These are phyloP conservation scores for Hemichromis elongatus DNA, from an alignment of 2,113 vertebrate species.

Conservation along the genomic window DNA sequence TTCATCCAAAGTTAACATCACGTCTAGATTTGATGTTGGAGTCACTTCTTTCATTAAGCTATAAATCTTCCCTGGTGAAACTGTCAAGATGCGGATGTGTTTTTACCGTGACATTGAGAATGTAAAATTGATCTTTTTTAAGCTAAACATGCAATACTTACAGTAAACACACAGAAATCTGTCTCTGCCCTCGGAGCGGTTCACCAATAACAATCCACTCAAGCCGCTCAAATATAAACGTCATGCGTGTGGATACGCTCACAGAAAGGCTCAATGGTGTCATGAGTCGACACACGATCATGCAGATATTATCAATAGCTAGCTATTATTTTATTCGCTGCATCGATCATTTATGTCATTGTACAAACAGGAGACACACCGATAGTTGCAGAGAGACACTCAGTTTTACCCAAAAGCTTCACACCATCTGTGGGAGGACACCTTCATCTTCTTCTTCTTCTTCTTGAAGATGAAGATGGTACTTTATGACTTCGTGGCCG, in stretches of 20 bases:
- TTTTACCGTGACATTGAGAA: slow-evolving; percentile 39
- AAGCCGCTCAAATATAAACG: background rate
- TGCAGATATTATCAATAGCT: background rate
- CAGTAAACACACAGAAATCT: background rate
- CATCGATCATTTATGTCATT: background rate
- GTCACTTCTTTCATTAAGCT: background rate
- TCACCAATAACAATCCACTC: background rate
- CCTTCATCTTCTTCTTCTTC: background rate
- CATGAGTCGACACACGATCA: background rate
- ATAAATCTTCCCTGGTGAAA: slow-evolving; percentile 53
- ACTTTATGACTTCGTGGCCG: background rate
- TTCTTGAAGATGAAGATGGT: background rate
- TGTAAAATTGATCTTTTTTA: background rate
- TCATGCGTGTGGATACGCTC: background rate
- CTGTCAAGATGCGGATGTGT: slow-evolving; percentile 27
- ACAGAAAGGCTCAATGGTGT: background rate
- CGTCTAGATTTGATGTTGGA: slow-evolving; percentile 1
- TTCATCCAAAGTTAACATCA: slow-evolving; percentile 4
- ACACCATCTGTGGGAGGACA: background rate
- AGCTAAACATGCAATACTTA: background rate
- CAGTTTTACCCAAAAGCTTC: background rate
- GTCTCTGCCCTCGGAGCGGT: background rate
- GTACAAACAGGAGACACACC: background rate
- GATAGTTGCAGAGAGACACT: background rate
- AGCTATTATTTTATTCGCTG: background rate